A percentile compares a stretch with the other conserved stretches of the same genome.
Conservation (phyloP, 2,797 vertebrate genomes). For the Hippopotamyrus pictus region DNA sequence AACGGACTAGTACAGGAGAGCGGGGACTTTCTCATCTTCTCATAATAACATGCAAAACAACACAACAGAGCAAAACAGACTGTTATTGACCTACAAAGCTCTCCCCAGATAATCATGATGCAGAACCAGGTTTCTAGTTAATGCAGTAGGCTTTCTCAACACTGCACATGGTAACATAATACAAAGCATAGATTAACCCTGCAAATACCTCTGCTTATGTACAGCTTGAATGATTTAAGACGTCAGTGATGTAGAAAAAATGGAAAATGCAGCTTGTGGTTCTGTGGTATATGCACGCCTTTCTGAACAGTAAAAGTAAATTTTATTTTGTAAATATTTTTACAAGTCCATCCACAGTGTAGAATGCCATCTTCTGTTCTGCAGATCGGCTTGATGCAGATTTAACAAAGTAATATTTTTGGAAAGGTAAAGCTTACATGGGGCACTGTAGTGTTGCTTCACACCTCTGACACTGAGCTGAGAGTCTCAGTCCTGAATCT, state of each 20-base stretch:
- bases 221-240: background rate
- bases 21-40: conserved; percentile 22
- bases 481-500: background rate
- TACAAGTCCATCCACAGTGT: background rate
- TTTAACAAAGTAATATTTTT: background rate
- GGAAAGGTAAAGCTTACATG: background rate
- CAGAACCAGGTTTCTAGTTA: background rate
- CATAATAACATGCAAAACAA: background rate
- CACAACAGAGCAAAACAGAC: background rate
- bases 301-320: background rate
- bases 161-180: background rate
- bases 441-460: background rate
- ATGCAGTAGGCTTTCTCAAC: background rate
- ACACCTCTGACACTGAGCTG: background rate
- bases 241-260: background rate
- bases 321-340: background rate
- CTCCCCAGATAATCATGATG: background rate
- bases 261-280: background rate
- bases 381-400: background rate
- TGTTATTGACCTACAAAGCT: conserved; percentile 3
- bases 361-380: background rate
- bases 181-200: background rate
- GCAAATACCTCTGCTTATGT: background rate
- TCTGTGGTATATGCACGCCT: background rate
- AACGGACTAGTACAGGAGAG: conserved; percentile 41